Evolutionary conservation across 2,113 vertebrate genomes (phyloP).

Genomic region (Paedocypris sp.): DNA sequence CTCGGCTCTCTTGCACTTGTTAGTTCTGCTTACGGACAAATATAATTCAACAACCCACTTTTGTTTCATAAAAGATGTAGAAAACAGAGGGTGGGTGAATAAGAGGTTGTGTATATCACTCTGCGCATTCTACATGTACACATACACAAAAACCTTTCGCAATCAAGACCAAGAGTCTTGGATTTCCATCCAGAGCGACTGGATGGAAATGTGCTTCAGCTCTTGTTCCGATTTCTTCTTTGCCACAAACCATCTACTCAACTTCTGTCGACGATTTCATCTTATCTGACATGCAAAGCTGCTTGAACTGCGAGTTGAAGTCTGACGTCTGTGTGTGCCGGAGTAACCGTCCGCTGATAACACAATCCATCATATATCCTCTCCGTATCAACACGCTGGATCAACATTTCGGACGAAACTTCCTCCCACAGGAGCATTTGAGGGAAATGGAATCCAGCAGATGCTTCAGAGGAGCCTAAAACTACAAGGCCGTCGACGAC

Average conservation of each 20-base stretch:
- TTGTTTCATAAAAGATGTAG: constrained; percentile 26
- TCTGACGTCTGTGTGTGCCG: constrained; percentile 1
- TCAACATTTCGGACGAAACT: constrained; percentile 9
- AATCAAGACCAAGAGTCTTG: neutral
- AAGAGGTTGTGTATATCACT: too few species aligned
- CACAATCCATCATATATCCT: neutral
- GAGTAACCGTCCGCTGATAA: neutral
- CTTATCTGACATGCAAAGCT: neutral
- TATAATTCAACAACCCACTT: constrained; percentile 35
- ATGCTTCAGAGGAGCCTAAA: neutral
- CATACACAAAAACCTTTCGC: neutral
- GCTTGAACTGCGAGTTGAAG: neutral
- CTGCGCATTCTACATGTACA: too few species aligned
- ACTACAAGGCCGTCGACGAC: too few species aligned
- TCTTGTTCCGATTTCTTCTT: neutral
- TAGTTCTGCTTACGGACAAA: constrained; percentile 33
- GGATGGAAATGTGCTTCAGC: neutral
- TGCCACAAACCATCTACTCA: neutral
- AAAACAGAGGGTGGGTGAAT: constrained; percentile 21
- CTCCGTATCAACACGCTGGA: constrained; percentile 9
- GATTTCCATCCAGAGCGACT: too few species aligned
- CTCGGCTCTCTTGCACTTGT: constrained; percentile 33
- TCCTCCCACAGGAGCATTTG: constrained; percentile 9
- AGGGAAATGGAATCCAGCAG: constrained; percentile 6
- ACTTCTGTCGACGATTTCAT: neutral